Conservation (phyloP, 1,140 invertebrate genomes). For the Phthorimaea operculella region DNA sequence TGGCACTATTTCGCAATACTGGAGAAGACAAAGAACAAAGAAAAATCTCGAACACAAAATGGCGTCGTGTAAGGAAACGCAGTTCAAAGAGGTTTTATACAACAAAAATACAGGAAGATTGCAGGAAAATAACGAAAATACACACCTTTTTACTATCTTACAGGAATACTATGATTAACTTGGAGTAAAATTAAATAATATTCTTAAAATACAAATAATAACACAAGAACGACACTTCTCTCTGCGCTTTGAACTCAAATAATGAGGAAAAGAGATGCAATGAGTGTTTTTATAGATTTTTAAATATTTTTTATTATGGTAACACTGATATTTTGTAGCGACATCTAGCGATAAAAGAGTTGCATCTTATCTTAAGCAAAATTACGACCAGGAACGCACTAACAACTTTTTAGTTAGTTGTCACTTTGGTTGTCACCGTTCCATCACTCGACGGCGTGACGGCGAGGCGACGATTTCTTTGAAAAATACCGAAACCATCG, state of each 20-base stretch:
- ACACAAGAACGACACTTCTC: neutral
- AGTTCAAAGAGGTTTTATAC: constrained; percentile 3
- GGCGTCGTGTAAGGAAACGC: constrained; percentile 24
- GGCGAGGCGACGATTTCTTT: no score
- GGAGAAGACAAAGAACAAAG: constrained; percentile 37
- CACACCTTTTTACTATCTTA: neutral
- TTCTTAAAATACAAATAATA: neutral
- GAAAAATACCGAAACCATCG: no score
- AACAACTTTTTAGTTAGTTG: no score
- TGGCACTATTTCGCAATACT: constrained; percentile 5
- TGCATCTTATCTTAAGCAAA: no score
- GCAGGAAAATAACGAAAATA: neutral
- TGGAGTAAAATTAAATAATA: neutral
- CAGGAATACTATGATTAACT: constrained; percentile 1
- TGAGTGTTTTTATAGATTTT: neutral
- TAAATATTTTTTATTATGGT: neutral
- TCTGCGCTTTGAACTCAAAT: neutral
- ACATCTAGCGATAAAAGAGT: no score
- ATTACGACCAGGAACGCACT: no score
- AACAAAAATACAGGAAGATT: neutral
- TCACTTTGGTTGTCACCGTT: no score
- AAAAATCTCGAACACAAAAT: constrained; percentile 44
- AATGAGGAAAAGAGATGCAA: neutral
- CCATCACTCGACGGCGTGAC: no score
- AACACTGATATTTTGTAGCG: neutral